phyloP scores from a whole-genome alignment of 2,888 invertebrate species.

The Venustoraphidia nigricollis region DNA sequence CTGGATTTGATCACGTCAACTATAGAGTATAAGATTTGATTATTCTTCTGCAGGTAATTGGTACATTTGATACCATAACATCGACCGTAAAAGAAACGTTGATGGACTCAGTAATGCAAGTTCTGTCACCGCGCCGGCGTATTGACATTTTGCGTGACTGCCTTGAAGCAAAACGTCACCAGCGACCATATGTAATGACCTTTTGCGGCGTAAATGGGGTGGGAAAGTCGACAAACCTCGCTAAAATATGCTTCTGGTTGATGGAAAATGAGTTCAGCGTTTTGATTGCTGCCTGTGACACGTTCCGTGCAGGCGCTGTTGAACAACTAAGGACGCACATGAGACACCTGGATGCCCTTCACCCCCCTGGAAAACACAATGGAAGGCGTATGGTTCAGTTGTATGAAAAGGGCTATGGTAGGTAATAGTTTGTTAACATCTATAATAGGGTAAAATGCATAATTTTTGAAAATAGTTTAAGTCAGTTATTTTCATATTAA shows the following conservation, averaged over 20 bases:
- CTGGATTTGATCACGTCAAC: too few species aligned
- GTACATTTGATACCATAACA: slow-evolving; percentile 90
- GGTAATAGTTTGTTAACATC: slow-evolving; percentile 7
- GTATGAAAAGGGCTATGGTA: slow-evolving; percentile 92
- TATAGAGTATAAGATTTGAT: too few species aligned
- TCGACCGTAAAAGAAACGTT: slow-evolving; percentile 75
- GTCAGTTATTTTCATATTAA: too few species aligned
- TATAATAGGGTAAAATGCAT: neutral
- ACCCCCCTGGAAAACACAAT: slow-evolving; percentile 59
- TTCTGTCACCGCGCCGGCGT: slow-evolving; percentile 86
- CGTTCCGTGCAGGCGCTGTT: slow-evolving; percentile 97
- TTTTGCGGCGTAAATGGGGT: slow-evolving; percentile 99
- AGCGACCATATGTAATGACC: slow-evolving; percentile 83
- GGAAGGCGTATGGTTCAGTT: slow-evolving; percentile 76
- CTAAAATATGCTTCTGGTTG: slow-evolving; percentile 99
- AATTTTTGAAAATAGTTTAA: too few species aligned
- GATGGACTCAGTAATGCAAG: slow-evolving; percentile 81
- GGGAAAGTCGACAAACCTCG: slow-evolving; percentile 96
- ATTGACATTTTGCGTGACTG: slow-evolving; percentile 95
- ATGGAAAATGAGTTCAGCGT: slow-evolving; percentile 94
- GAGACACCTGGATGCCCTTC: slow-evolving; percentile 82
- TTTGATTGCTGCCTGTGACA: slow-evolving; percentile 96
- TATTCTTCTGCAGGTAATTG: slow-evolving; percentile 41
- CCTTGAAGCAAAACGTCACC: slow-evolving; percentile 65
- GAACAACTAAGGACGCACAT: slow-evolving; percentile 95